Evolutionary conservation across 2,888 invertebrate genomes (phyloP).

Genomic region (Agriopis leucophaearia): DNA sequence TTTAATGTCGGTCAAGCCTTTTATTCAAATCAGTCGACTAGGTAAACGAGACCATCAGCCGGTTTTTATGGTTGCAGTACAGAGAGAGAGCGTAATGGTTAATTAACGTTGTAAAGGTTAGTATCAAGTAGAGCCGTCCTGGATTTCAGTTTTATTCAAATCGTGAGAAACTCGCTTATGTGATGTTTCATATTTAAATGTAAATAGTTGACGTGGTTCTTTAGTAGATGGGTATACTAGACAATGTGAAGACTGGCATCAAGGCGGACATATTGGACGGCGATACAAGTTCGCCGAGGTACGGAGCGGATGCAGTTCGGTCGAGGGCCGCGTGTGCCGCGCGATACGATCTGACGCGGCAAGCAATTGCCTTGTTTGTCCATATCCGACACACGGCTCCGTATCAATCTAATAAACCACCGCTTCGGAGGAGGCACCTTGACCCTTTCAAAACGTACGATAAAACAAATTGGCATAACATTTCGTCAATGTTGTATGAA

Average conservation of each 20-base stretch:
- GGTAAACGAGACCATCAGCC: constrained; percentile 38
- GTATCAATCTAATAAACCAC: constrained; percentile 37
- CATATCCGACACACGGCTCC: constrained; percentile 53
- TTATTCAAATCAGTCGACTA: constrained; percentile 42
- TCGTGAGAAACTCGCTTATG: constrained; percentile 39
- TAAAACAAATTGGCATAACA: not conserved
- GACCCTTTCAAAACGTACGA: not conserved
- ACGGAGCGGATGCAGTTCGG: constrained; percentile 46
- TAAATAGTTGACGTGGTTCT: constrained; percentile 34
- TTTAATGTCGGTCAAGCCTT: constrained; percentile 43
- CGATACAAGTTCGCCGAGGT: constrained; percentile 37
- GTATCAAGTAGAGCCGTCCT: constrained; percentile 41
- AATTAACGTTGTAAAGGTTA: constrained; percentile 44
- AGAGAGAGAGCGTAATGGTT: constrained; percentile 38
- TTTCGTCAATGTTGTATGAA: not conserved
- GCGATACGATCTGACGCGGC: constrained; percentile 69
- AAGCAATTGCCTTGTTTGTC: constrained; percentile 82
- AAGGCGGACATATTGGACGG: constrained; percentile 58
- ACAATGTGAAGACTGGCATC: constrained; percentile 55
- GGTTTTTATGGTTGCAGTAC: constrained; percentile 38
- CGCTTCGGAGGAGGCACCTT: constrained; percentile 41
- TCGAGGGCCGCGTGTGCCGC: constrained; percentile 61
- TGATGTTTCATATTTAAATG: constrained; percentile 34
- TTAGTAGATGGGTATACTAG: constrained; percentile 53
- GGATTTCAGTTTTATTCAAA: constrained; percentile 43